Base-by-base conservation (phyloP, 2,113 vertebrate species). In the Coregonus clupeaformis region DNA sequence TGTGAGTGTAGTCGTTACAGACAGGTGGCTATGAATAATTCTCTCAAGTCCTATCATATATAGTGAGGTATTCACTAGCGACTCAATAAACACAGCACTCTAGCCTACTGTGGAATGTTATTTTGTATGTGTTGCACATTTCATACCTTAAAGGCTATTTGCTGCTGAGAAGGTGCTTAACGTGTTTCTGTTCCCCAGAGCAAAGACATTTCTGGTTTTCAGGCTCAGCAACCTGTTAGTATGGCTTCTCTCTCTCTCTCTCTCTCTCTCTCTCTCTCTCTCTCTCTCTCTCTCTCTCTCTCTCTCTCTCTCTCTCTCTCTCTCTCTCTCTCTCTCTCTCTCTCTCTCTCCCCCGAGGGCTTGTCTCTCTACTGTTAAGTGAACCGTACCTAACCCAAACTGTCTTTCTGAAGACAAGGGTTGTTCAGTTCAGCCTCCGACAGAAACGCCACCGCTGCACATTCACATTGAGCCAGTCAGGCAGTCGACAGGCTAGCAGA, bases 141-240 rank as follows among this genome's bases (percentile, higher is more conserved):
- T 55, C 16, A 36, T 7, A 2, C 32, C 32, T 36, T 36, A 55
- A 55, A 55, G 12, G 49, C 49, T 18, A 18, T 18, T 55, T 55
- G 49, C 14, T 52, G 49, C 49, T 14, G 12, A 55, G 16, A 55
- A 55, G 49, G 49, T 4, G 5, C 32, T 36, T 36, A 24, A 24
- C 22, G 4, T 62, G 6, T 24, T 64, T 64, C n/a, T 6, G 62
- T 16, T 11, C 25, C 62, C 62, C 62, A 11, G 11, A 64, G 57
- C 20, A 59, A 59, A 20, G 55, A 3, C 20, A 9, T 0, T n/a
- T 20, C 57, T 36, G 6, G 32, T 36, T 36, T 36, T 36, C 73
- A 59, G 75, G 76, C 82, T 81, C 85, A 83, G 79, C 83, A 85
- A 86, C 81, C 86, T 67, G 77, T 84, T 88, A 84, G 80, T 78